These are phyloP conservation scores for Myotis myotis DNA, from an alignment of 2,797 vertebrate genomes.

Conservation along the genomic window DNA sequence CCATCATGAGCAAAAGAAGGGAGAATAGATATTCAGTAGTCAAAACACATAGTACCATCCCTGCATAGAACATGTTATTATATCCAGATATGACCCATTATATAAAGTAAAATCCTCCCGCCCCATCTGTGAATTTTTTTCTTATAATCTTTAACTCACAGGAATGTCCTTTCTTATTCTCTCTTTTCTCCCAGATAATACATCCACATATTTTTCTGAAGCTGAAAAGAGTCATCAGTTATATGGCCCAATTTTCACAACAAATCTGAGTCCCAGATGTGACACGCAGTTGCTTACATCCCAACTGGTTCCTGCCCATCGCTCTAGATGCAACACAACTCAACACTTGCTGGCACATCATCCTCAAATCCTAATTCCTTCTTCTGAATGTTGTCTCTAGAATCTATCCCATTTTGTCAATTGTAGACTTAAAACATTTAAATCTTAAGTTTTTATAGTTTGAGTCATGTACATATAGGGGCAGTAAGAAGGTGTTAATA, in stretches of 20 bases:
- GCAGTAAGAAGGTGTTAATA: not conserved
- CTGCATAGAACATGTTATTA: not conserved
- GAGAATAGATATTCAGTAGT: not conserved
- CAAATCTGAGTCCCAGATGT: not conserved
- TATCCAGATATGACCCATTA: not conserved
- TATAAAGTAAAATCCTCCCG: not conserved
- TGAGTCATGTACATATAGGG: not conserved
- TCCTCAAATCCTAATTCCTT: not conserved
- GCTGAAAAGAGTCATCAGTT: not conserved
- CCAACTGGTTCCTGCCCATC: not conserved
- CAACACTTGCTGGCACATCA: not conserved
- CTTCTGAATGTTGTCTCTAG: not conserved
- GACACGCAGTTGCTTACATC: not conserved
- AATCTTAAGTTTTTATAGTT: not conserved
- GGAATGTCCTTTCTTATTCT: not conserved
- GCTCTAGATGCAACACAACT: not conserved
- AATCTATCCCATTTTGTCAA: not conserved
- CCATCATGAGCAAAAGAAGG: not conserved
- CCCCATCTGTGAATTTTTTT: not conserved
- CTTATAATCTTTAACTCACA: not conserved
- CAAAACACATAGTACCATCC: not conserved
- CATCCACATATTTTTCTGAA: not conserved
- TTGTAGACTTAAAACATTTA: not conserved
- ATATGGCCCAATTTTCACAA: not conserved
- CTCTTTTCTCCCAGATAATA: not conserved